These are phyloP conservation scores for Drosophila pseudoananassae DNA, from an alignment of 1,140 invertebrate genomes.

Conservation along the genomic window DNA sequence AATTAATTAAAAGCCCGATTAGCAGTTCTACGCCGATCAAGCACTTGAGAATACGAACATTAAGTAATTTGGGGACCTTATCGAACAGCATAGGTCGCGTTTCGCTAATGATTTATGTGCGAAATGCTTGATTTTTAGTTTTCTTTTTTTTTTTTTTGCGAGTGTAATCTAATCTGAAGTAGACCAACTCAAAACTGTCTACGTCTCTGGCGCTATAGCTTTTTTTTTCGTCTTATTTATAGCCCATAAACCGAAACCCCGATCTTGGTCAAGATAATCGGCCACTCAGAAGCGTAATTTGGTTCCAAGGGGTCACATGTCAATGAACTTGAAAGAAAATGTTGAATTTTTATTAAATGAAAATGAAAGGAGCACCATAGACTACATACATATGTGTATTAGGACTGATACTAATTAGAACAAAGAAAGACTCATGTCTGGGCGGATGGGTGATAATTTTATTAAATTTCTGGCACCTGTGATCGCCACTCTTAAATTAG, in stretches of 20 bases:
- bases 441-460: slow-evolving; percentile 18
- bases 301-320: slow-evolving; percentile 2
- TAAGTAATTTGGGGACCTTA: slow-evolving; percentile 17
- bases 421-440: not conserved
- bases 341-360: not conserved
- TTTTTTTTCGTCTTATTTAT: not conserved
- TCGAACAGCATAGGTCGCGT: slow-evolving; percentile 38
- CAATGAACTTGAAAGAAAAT: slow-evolving; percentile 9
- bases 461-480: not conserved
- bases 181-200: slow-evolving; percentile 20
- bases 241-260: not conserved
- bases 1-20: slow-evolving; percentile 6
- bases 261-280: slow-evolving; percentile 5
- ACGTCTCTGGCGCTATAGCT: slow-evolving; percentile 13
- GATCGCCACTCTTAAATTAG: slow-evolving; percentile 8
- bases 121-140: slow-evolving; percentile 23
- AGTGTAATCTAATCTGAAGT: slow-evolving; percentile 38
- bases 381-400: too few relatives aligned
- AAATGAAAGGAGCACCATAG: not conserved
- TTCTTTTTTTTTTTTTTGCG: not conserved
- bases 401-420: not conserved
- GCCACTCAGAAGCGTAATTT: slow-evolving; percentile 6
- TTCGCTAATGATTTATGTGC: slow-evolving; percentile 33
- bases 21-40: not conserved
- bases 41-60: slow-evolving; percentile 14